These are phyloP conservation scores for Chamaetylas fuelleborni DNA, from an alignment of 2,113 vertebrate genomes.

Conservation along the genomic window DNA sequence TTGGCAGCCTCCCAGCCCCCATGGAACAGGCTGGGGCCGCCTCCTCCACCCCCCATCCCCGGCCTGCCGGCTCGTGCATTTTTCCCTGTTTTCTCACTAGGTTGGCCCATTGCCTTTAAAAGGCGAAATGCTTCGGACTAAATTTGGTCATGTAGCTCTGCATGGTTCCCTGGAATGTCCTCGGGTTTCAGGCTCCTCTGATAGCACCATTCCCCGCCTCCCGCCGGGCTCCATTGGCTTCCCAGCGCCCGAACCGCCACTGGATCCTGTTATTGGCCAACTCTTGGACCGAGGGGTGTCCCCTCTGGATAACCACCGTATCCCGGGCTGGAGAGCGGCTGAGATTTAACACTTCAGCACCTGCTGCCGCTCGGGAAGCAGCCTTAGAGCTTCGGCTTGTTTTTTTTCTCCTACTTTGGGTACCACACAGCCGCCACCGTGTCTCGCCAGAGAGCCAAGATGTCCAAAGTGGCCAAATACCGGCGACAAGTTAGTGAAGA, in stretches of 20 bases:
- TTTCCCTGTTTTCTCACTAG: slow-evolving; percentile 75
- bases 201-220: slow-evolving; percentile 73
- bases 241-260: not conserved
- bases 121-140: slow-evolving; percentile 90
- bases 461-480: slow-evolving; percentile 83
- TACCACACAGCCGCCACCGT: slow-evolving; percentile 39
- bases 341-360: slow-evolving; percentile 57
- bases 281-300: slow-evolving; percentile 7
- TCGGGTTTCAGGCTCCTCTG: slow-evolving; percentile 84
- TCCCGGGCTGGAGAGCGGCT: slow-evolving; percentile 2
- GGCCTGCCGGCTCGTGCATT: slow-evolving; percentile 64
- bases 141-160: slow-evolving; percentile 95
- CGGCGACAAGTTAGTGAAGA: slow-evolving; percentile 84
- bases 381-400: slow-evolving; percentile 1
- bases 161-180: slow-evolving; percentile 95
- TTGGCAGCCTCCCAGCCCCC: not conserved
- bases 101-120: slow-evolving; percentile 91
- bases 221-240: slow-evolving; percentile 61
- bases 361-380: not conserved
- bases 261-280: slow-evolving; percentile 59
- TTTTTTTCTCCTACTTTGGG: slow-evolving; percentile 13
- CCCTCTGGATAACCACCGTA: slow-evolving; percentile 5
- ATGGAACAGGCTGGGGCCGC: not conserved
- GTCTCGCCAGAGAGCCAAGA: slow-evolving; percentile 60
- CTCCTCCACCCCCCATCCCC: not conserved